Evolutionary conservation across 2,797 vertebrate species (phyloP), one percentile per base, ranked within the genome.

Genomic region (Peromyscus aztecus): DNA sequence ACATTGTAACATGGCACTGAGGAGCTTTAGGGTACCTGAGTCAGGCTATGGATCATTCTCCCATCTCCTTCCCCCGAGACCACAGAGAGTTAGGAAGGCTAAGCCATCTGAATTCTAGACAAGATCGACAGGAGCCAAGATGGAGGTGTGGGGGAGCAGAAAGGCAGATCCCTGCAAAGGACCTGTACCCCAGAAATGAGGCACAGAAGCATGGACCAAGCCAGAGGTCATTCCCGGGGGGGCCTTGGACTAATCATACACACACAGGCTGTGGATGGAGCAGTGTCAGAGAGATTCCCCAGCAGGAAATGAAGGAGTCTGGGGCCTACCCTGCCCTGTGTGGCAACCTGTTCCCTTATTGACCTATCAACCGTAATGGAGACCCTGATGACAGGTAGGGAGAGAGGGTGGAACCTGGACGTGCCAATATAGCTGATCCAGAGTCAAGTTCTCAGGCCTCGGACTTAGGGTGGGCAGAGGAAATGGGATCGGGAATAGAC

Each of bases 121-220:
- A 59, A 95, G 85, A 92, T 2, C 12, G 24, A 78, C 59, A 90
- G 77, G 65, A 43, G 37, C 43, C 90, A 80, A 49, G 34, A 83
- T 0, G 27, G 52, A 19, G 29, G 2, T 2, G 0, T 40, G 0
- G 40, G 40, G 14, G 43, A 1, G 31, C 21, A 89, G 84, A 88
- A 55, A 82, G 71, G 40, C 6, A 86, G 31, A 52, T 17, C 8
- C 73, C 46, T 76, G 69, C n/a, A 52, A 76, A 83, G 69, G 90
- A 34, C 59, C 17, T 5, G 52, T 0, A 81, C 43, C 49, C 83
- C 69, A 85, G 71, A 29, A 85, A 52, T 23, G 7, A 49, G 81
- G 29, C 75, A 69, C 55, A 80, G 52, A 67, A 40, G 78, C 31
- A 31, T 1, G 6, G 75, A 6, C 31, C 19, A 63, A 57, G 27